phyloP scores from a whole-genome alignment of 2,888 invertebrate genomes.

The Smittia sp. region DNA sequence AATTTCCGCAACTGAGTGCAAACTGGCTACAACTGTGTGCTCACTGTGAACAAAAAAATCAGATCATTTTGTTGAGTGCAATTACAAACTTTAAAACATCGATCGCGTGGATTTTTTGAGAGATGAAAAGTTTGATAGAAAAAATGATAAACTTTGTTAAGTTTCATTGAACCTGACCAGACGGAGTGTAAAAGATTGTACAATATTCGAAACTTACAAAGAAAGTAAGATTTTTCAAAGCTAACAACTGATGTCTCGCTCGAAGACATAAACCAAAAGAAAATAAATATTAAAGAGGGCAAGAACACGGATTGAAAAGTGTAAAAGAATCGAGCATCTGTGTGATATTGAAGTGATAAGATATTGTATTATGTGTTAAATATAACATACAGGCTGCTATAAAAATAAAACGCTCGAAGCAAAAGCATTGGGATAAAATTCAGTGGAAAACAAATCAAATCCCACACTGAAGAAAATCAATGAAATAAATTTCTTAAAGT shows the following conservation, averaged over 20 bases:
- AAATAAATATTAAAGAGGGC: neutral
- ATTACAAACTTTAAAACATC: too few relatives aligned
- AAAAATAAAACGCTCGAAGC: slow-evolving; percentile 23
- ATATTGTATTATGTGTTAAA: slow-evolving; percentile 41
- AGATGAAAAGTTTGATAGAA: neutral
- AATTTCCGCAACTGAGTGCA: slow-evolving; percentile 1
- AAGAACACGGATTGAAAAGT: neutral
- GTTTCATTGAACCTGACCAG: too few relatives aligned
- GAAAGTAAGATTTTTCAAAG: too few relatives aligned
- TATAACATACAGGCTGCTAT: slow-evolving; percentile 25
- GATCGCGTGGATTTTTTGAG: too few relatives aligned
- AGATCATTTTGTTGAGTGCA: slow-evolving; percentile 1
- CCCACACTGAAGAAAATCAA: slow-evolving; percentile 5
- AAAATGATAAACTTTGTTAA: too few relatives aligned
- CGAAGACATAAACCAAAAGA: neutral
- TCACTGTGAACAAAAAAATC: neutral
- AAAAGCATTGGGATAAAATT: slow-evolving; percentile 10
- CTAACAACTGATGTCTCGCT: too few relatives aligned
- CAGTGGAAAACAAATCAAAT: slow-evolving; percentile 7
- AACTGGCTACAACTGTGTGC: neutral
- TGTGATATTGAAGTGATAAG: slow-evolving; percentile 41
- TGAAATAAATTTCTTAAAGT: slow-evolving; percentile 33
- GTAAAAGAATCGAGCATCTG: slow-evolving; percentile 29
- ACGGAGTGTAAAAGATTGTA: too few relatives aligned
- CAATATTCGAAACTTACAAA: too few relatives aligned